Conservation (phyloP, 2,888 invertebrate species). For the Melanophora roralis region DNA sequence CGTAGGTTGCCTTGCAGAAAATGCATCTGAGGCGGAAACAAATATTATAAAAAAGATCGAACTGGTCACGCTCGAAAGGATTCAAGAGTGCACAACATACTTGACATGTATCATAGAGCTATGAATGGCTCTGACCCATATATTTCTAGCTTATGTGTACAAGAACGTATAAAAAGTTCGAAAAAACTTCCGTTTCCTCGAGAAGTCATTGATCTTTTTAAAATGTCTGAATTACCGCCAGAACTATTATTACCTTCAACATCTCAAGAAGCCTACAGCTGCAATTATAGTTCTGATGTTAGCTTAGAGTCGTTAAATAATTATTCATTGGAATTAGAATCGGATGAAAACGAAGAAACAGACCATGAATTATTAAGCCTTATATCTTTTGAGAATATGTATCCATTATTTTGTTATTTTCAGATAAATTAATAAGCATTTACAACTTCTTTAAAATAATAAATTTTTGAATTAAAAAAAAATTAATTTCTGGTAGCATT, state of each 20-base stretch:
- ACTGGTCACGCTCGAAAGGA: slow-evolving; percentile 39
- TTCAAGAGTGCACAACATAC: slow-evolving; percentile 29
- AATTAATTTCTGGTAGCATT: slow-evolving; percentile 15
- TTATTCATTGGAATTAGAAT: no score
- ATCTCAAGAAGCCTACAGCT: slow-evolving; percentile 3
- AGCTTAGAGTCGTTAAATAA: no score
- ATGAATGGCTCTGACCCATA: slow-evolving; percentile 27
- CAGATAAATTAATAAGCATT: slow-evolving; percentile 29
- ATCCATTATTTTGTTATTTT: background rate
- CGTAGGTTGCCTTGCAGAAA: slow-evolving; percentile 10
- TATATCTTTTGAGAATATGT: background rate
- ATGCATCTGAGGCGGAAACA: slow-evolving; percentile 26
- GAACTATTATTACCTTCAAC: background rate
- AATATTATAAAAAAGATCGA: slow-evolving; percentile 10
- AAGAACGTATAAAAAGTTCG: background rate
- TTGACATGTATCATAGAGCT: slow-evolving; percentile 13
- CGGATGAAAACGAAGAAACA: slow-evolving; percentile 15
- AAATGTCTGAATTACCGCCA: background rate
- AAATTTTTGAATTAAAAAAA: slow-evolving; percentile 18
- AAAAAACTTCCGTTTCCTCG: background rate
- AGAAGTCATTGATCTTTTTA: background rate
- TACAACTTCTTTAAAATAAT: slow-evolving; percentile 14
- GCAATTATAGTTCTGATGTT: background rate
- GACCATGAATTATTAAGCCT: slow-evolving; percentile 7
- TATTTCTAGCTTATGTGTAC: slow-evolving; percentile 25